A percentile compares a stretch with the other conserved stretches of the same genome.
Conservation (phyloP, 2,797 vertebrate species). For the Sebastes matsubarae region DNA sequence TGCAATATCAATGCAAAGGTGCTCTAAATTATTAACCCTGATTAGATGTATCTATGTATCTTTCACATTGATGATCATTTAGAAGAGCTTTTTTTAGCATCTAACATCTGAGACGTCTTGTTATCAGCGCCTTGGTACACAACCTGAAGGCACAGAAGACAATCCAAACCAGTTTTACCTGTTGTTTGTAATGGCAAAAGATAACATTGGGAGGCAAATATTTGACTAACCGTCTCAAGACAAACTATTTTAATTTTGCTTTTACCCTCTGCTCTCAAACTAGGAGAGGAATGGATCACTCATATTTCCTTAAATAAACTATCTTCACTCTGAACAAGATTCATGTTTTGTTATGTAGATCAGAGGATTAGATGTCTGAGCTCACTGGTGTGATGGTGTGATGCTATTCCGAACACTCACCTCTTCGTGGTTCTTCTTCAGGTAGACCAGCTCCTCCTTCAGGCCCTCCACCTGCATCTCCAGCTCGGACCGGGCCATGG, state of each 20-base stretch:
- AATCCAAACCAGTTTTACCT: conserved; percentile 7
- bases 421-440: conserved; percentile 83
- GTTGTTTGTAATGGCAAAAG: conserved; percentile 12
- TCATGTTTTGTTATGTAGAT: neutral
- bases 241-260: neutral
- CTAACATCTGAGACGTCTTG: neutral
- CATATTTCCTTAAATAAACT: neutral
- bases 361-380: neutral
- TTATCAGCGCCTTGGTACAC: neutral
- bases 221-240: neutral
- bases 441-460: conserved; percentile 81
- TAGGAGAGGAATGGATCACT: neutral
- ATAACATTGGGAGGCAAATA: neutral
- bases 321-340: neutral
- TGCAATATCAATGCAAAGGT: neutral
- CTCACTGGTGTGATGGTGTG: neutral
- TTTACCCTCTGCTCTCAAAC: neutral
- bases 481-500: conserved; percentile 72
- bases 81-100: neutral
- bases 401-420: conserved; percentile 43
- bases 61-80: neutral
- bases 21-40: neutral
- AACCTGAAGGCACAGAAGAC: neutral
- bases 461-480: conserved; percentile 82
- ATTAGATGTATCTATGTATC: neutral